Percentiles rank a stretch among this genome's conserved stretches.
Conservation (phyloP, 1,140 invertebrate genomes). For the Trichonephila inaurata region DNA sequence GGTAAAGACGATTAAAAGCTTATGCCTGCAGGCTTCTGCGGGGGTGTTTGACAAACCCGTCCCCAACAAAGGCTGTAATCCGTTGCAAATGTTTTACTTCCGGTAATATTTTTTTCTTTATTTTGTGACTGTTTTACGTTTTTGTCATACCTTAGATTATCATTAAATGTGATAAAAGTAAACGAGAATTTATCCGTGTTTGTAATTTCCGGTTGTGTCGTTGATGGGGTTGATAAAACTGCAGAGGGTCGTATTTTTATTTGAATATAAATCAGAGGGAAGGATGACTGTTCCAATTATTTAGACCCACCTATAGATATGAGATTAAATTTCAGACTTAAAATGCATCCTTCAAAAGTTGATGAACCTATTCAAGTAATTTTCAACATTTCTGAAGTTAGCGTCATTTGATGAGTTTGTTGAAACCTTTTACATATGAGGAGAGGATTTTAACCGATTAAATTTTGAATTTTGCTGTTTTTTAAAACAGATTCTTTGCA, state of each 20-base stretch:
- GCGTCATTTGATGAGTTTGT: no score
- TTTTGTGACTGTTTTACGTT: neutral
- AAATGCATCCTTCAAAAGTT: no score
- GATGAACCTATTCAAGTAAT: no score
- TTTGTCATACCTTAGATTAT: neutral
- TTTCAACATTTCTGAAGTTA: no score
- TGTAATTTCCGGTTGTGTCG: constrained; percentile 13
- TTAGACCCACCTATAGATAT: no score
- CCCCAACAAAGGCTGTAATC: constrained; percentile 28
- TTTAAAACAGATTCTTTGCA: no score
- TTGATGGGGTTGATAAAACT: neutral
- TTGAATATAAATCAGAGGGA: neutral
- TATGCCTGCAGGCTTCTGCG: constrained; percentile 32
- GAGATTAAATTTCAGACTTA: no score
- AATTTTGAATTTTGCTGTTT: no score
- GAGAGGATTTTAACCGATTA: no score
- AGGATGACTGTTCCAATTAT: neutral
- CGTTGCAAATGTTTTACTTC: constrained; percentile 29
- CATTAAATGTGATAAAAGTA: constrained; percentile 25
- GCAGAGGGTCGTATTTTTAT: neutral
- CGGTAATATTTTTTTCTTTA: neutral
- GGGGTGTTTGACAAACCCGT: neutral
- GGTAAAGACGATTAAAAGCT: constrained; percentile 35
- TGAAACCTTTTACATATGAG: no score
- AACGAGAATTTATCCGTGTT: neutral